Evolutionary conservation across 2,888 invertebrate genomes (phyloP), one percentile per base, ranked within the genome.

Genomic region (Crematogaster levior): DNA sequence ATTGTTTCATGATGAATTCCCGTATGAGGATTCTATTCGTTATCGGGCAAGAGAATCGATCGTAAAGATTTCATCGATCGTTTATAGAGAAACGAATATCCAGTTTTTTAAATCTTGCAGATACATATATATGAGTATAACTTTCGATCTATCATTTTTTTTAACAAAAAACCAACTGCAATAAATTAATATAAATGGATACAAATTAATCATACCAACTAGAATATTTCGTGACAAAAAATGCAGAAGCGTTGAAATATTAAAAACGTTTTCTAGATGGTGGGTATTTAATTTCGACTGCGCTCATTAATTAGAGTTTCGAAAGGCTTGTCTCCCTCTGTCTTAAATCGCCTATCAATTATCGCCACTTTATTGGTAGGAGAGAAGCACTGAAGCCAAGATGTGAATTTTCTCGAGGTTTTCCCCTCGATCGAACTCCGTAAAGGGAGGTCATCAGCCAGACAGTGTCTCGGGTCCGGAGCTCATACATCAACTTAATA

Each of bases 401-500:
- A 81, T 43, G 86, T 66, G 72, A 87, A 85, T 81, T 77, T 89
- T 83, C 86, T 80, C 58, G 72, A 46, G 90, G 83, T 66, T 83
- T 70, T 81, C 74, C 66, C 70, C 40, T 51, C 72, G 70, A 66
- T 60, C 84, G 83, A 82, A 63, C 51, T 12, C 65, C 65, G 81
- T 81, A 83, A 90, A 87, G 87, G 81, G 79, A 86, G 84, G 72
- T 75, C 85, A 86, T 88, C 85, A 80, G 84, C 61, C 72, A 88
- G 82, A 88, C 87, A 77, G 81, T 82, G 83, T 85, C 88, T 84
- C 83, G 82, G 81, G 53, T 65, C 82, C 58, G 68, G 81, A 88
- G 86, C 90, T 91, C 91, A 85, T 91, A 90, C 91, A 87, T 91
- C 90, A 90, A 89, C 80, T 88, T 90, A 90, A 91, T 90, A 87